phyloP scores from a whole-genome alignment of 2,797 vertebrate genomes.

The Caiman crocodilus region DNA sequence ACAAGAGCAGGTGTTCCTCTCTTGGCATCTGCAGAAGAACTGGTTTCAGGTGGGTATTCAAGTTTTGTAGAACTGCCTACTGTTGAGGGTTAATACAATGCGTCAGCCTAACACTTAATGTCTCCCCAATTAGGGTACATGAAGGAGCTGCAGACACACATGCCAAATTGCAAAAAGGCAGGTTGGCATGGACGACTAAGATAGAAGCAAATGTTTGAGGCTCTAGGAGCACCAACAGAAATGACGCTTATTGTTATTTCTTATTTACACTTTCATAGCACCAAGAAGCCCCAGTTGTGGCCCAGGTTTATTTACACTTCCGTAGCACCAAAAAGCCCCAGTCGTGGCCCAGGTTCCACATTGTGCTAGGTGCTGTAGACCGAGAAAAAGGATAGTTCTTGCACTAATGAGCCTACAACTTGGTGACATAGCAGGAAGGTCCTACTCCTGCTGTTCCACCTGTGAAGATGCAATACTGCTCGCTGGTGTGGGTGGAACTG shows the following conservation, averaged over 20 bases:
- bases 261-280: neutral
- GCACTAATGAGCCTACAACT: constrained; percentile 36
- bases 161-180: fast-evolving
- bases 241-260: neutral
- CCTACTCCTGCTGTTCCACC: neutral
- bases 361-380: neutral
- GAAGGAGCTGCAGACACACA: neutral
- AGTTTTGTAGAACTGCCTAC: neutral
- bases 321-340: neutral
- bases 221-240: neutral
- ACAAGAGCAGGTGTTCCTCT: neutral
- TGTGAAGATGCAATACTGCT: neutral
- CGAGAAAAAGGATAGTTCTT: neutral
- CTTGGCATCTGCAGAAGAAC: neutral
- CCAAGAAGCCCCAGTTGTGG: neutral
- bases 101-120: neutral
- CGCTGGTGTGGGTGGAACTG: neutral
- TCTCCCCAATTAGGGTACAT: neutral
- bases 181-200: neutral
- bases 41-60: neutral
- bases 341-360: neutral
- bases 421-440: constrained; percentile 1
- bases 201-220: neutral
- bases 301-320: constrained; percentile 4
- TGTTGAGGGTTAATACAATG: neutral